Conservation (phyloP, 2,797 vertebrate species). For the Cyprinodon diabolis region DNA sequence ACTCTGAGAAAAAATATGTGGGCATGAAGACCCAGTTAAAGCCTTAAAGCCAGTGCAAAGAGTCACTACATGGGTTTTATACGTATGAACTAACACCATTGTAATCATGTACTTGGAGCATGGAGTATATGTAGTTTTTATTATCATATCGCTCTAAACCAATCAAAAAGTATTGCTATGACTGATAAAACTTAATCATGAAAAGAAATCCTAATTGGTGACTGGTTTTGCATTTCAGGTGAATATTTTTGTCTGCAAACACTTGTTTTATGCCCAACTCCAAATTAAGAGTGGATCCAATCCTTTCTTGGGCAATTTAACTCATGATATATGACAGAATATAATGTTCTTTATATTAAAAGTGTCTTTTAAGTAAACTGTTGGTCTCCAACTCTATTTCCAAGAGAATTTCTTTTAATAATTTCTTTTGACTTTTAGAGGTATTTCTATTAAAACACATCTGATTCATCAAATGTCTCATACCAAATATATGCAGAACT, state of each 20-base stretch:
- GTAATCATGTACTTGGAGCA: too few species aligned
- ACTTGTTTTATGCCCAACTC: not conserved
- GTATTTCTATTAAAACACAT: not conserved
- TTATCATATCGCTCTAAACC: not conserved
- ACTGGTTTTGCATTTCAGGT: not conserved
- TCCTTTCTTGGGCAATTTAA: not conserved
- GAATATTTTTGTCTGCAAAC: not conserved
- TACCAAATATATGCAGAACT: not conserved
- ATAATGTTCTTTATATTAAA: not conserved
- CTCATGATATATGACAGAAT: not conserved
- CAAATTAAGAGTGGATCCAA: not conserved
- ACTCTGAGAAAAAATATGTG: constrained; percentile 19
- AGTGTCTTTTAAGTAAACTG: not conserved
- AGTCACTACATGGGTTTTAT: not conserved
- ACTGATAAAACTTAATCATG: not conserved
- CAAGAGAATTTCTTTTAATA: not conserved
- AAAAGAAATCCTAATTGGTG: not conserved
- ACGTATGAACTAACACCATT: too few species aligned
- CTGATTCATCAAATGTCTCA: not conserved
- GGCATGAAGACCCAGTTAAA: constrained; percentile 6
- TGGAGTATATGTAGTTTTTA: too few species aligned
- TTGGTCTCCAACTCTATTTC: not conserved
- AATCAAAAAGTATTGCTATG: not conserved
- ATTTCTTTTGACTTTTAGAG: not conserved
- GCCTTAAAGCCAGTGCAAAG: not conserved